Base-by-base conservation (phyloP, 2,888 invertebrate species). In the Phalera bucephala region DNA sequence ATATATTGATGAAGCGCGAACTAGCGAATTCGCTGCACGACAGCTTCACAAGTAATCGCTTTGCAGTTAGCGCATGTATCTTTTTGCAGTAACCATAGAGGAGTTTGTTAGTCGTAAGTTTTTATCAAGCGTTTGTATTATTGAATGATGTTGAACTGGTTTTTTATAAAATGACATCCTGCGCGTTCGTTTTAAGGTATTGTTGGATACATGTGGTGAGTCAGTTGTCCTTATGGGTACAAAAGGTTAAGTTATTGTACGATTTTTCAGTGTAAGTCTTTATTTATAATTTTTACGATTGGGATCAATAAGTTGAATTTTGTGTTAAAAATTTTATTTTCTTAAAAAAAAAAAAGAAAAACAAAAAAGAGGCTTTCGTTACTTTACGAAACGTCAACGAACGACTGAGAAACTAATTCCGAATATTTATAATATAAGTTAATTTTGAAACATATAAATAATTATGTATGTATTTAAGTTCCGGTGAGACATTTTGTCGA, bases 361-460 rank as follows among this genome's bases (percentile, higher is more conserved):
- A 63, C 31, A 27, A 78, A 77, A 80, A 82, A 78, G 59, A 80
- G 80, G 78, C 72, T 78, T 78, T 82, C 82, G 86, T 80, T 71
- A 56, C 35, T 44, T 44, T 54, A 63, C 82, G 81, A 79, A 75
- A 74, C 58, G 72, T 78, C 78, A 81, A 88, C 89, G 89, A 89
- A 89, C 89, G 89, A 89, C 89, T 89, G 89, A 89, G 82, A 88
- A 80, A 82, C 67, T 71, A 80, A 88, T 89, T 89, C 89, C 58
- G 58, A 58, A 61, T 58, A 61, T 53, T 63, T 60, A 64, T 70
- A 42, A 43, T 62, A 67, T 29, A 29, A 29, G 29, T 29, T 29
- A 29, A 19, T 9, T 29, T 29, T 19, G 29, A 29, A 28, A 29
- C 15, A 19, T 29, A 2, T 19, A 19, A 29, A 7, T 29, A 19